phyloP scores from a whole-genome alignment of 1,140 invertebrate species.

The Neodiprion pinetum region DNA sequence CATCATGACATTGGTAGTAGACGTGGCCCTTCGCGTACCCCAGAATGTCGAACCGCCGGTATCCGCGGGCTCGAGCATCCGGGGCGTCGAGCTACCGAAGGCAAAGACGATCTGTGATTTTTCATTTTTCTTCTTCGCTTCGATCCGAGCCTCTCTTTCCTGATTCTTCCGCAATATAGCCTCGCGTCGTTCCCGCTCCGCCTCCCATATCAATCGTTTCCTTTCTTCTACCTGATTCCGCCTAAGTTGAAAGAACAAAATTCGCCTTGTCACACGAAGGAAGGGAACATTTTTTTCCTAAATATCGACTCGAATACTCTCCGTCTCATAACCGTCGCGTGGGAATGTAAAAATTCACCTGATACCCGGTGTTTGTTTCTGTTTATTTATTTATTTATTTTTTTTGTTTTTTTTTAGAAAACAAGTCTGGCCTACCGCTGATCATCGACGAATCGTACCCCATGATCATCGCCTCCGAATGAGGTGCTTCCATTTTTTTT shows the following conservation, averaged over 20 bases:
- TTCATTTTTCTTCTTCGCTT: conserved; percentile 75
- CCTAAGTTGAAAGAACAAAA: conserved; percentile 34
- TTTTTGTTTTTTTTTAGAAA: no score
- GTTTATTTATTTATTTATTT: no score
- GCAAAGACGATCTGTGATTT: conserved; percentile 75
- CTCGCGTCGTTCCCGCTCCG: conserved; percentile 82
- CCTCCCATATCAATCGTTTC: conserved; percentile 86
- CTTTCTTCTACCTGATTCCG: conserved; percentile 82
- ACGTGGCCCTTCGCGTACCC: conserved; percentile 84
- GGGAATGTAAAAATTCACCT: no score
- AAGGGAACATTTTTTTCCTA: neutral
- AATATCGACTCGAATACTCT: neutral
- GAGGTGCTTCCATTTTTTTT: neutral
- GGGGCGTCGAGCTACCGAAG: conserved; percentile 87
- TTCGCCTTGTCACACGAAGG: neutral
- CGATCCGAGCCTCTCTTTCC: conserved; percentile 82
- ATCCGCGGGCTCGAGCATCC: conserved; percentile 84
- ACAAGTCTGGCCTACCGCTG: no score
- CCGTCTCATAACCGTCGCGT: no score
- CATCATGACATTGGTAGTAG: conserved; percentile 83
- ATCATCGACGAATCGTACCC: no score
- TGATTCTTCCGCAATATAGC: conserved; percentile 84
- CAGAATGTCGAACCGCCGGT: conserved; percentile 76
- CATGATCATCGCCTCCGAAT: neutral
- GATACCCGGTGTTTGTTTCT: no score